Evolutionary conservation across 2,797 vertebrate genomes (phyloP), one percentile per base, ranked within the genome.

Genomic region (Phataginus tricuspis): DNA sequence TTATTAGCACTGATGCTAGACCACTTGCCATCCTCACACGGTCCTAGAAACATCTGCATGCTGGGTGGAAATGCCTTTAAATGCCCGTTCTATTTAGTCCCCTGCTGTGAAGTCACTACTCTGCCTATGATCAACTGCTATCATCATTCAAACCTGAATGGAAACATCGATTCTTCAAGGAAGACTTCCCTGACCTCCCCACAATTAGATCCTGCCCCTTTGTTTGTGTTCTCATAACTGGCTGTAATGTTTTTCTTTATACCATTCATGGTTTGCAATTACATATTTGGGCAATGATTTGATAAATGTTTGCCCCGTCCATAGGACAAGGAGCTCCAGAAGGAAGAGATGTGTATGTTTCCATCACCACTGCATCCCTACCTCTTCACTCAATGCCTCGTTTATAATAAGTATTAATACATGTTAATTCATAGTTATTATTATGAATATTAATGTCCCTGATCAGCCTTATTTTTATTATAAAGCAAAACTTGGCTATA

Each of bases 181-280:
- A 95, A 92, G 68, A 27, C 63, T 90, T 71, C 78, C 25, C 25
- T 86, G 68, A 88, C 82, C 66, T 94, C 57, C 14, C 57, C 63
- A 31, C 59, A 90, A 63, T 95, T 90, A 94, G 68, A 83, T 94
- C 39, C 12, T n/a, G 14, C 90, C 78, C 45, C 34, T 95, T 93
- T 78, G 55, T 86, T 94, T 91, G 68, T 86, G 49, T 91, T 91
- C 49, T 88, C 10, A 25, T 82, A 95, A 91, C 71, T 80, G 53
- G 39, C 78, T 68, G 10, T 61, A 78, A 90, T 90, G 10, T 75
- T 75, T 92, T 93, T 39, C 78, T 85, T 71, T 82, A 63, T 57
- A n/a, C 5, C 15, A n/a, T 82, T 79, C 63, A 79, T 51, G 77
- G 68, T 21, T 95, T 55, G 18, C 90, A 92, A 90, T 88, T 69